phyloP scores from a whole-genome alignment of 1,140 invertebrate species.

The Acromyrmex echinatior region DNA sequence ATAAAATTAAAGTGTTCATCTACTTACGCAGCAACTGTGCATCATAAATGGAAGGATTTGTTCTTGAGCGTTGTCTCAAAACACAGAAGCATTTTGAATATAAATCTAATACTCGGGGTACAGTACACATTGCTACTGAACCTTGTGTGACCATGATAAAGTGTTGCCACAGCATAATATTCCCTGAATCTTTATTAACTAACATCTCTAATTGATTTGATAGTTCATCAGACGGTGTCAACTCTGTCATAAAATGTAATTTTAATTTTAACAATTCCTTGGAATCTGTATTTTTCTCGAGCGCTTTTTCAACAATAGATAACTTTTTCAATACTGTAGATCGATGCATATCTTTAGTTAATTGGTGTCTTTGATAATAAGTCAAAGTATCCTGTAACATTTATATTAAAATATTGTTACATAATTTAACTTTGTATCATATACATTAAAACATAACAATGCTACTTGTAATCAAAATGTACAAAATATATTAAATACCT shows the following conservation, averaged over 20 bases:
- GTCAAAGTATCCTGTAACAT: conserved; percentile 72
- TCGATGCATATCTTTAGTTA: conserved; percentile 82
- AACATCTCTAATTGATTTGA: conserved; percentile 85
- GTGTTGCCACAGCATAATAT: conserved; percentile 88
- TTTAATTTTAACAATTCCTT: conserved; percentile 85
- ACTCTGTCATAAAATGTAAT: conserved; percentile 85
- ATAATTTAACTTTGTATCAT: conserved; percentile 4
- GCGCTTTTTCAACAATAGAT: conserved; percentile 87
- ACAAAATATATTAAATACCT: conserved; percentile 81
- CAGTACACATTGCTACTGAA: conserved; percentile 88
- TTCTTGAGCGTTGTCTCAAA: conserved; percentile 85
- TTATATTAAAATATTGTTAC: conserved; percentile 39
- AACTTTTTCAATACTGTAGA: conserved; percentile 86
- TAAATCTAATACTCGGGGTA: conserved; percentile 87
- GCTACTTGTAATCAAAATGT: not conserved
- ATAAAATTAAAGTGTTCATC: conserved; percentile 25
- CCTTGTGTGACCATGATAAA: conserved; percentile 88
- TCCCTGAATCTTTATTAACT: conserved; percentile 87
- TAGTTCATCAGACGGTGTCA: conserved; percentile 87
- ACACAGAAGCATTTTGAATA: conserved; percentile 88
- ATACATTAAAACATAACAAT: conserved; percentile 15
- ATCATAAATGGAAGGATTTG: conserved; percentile 77
- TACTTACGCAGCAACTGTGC: conserved; percentile 77
- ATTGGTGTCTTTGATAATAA: conserved; percentile 78
- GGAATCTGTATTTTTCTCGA: conserved; percentile 86